A percentile compares a stretch with the other conserved stretches of the same genome.
Evolutionary conservation across 2,888 invertebrate species (phyloP).

Genomic region (Pilophorus perplexus): DNA sequence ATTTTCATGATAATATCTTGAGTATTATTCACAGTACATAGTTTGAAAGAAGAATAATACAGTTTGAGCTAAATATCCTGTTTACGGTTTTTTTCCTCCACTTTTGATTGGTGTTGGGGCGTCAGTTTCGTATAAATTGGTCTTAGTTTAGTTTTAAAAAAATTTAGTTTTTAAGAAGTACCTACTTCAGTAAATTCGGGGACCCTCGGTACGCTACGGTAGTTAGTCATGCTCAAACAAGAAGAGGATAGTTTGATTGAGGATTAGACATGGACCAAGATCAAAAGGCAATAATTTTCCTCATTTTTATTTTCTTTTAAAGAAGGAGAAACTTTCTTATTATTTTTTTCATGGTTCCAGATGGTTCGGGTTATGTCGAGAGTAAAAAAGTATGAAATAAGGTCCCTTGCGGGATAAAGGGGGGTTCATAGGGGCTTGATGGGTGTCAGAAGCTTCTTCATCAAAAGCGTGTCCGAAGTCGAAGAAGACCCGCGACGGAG

Average conservation of each 20-base stretch:
- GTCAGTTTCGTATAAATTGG: too few relatives aligned
- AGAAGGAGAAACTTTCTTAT: constrained; percentile 12
- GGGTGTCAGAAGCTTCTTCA: constrained; percentile 28
- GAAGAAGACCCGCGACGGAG: constrained; percentile 11
- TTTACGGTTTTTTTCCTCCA: too few relatives aligned
- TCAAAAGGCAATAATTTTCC: constrained; percentile 23
- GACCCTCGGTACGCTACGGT: background rate
- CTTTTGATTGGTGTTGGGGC: too few relatives aligned
- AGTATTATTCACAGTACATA: too few relatives aligned
- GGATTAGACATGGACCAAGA: constrained; percentile 14
- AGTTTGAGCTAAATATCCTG: too few relatives aligned
- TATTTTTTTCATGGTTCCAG: background rate
- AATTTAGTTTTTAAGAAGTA: too few relatives aligned
- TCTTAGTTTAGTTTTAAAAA: too few relatives aligned
- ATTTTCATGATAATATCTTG: too few relatives aligned
- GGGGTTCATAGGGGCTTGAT: constrained; percentile 5
- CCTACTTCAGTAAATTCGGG: too few relatives aligned
- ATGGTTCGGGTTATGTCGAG: background rate
- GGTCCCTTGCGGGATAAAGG: background rate
- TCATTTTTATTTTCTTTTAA: constrained; percentile 3
- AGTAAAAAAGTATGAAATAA: background rate
- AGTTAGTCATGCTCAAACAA: constrained; percentile 24
- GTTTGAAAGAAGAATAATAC: too few relatives aligned
- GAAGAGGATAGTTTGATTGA: constrained; percentile 22
- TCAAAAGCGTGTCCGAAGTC: constrained; percentile 34